Base-by-base conservation (phyloP, 2,797 vertebrate species). In the Cuculus canorus region DNA sequence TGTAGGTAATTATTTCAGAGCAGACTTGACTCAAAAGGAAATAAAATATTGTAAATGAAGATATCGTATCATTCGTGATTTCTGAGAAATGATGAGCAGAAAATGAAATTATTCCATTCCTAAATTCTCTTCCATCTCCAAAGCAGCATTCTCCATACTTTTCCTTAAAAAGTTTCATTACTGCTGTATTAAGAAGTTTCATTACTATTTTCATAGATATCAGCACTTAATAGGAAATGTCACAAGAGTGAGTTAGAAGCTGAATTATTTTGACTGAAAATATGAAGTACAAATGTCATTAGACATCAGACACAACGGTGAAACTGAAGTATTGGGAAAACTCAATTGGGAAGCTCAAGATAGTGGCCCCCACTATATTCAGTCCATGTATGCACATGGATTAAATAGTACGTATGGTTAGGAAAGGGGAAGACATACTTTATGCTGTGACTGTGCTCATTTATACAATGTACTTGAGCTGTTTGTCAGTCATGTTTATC, bases 371-470 rank as follows among this genome's bases (percentile, higher is more conserved):
- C 16, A 7, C 19, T 39, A 65, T 39, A 13, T 43, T 80, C 68
- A 53, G 47, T 47, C 15, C 27, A 5, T 32, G 3, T 57, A 10
- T 1, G 0, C 28, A 9, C 14, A 2, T 9, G 19, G 53, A 45
- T 68, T 56, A 77, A 86, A 5, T 53, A 22, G 9, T 35, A 25
- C 5, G 21, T 21, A 21, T 23, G 30, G 43, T 45, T 45, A 47
- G 56, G 32, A 81, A n/a, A 41, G 32, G 56, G 28, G 52, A 35
- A 53, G 43, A 32, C 10, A 7, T 43, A 27, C 32, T 35, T 68
- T 35, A 18, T 52, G 24, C 39, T 68, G 39, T 19, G 28, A 28
- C 27, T 64, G 25, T 25, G 22, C 41, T 81, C 13, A 9, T 56
- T 68, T 63, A 32, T 48, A 2, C 21, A 4, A 1, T 17, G 13